phyloP scores from a whole-genome alignment of 64 coral and sea anemone genomes.

The Hydrozoanthus tunicans region DNA sequence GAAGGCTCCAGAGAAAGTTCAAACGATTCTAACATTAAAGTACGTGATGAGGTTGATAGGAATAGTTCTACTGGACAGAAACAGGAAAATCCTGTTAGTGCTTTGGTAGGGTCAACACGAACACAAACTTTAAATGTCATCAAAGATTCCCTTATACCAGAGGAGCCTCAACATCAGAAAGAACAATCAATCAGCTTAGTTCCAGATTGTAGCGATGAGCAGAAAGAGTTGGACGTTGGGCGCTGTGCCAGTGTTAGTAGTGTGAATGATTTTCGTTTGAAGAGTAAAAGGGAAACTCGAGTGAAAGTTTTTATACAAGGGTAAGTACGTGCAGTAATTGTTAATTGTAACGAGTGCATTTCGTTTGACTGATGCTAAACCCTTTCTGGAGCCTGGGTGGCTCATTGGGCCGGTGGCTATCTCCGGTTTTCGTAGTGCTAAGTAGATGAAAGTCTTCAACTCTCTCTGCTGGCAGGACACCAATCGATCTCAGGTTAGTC shows the following conservation, averaged over 20 bases:
- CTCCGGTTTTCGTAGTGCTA: no score
- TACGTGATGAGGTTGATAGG: not conserved
- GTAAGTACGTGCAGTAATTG: conserved; percentile 4
- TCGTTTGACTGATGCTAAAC: no score
- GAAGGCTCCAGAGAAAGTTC: not conserved
- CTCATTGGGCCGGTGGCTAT: no score
- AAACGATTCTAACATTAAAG: not conserved
- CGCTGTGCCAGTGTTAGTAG: conserved; percentile 41
- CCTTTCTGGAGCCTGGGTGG: no score
- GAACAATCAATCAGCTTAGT: not conserved
- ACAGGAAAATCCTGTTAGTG: not conserved
- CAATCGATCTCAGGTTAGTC: no score
- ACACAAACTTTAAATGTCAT: not conserved
- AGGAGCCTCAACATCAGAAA: not conserved
- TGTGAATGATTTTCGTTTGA: conserved; percentile 14
- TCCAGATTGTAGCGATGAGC: not conserved
- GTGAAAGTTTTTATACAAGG: conserved; percentile 39
- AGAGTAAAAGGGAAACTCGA: conserved; percentile 11
- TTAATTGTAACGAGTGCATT: not conserved
- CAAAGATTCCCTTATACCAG: not conserved
- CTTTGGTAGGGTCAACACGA: not conserved
- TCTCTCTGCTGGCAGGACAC: no score
- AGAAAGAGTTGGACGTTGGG: not conserved
- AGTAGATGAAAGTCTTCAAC: no score
- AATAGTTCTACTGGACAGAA: not conserved